Conservation (phyloP, 2,888 invertebrate genomes). For the Acanthoscelides obtectus region DNA sequence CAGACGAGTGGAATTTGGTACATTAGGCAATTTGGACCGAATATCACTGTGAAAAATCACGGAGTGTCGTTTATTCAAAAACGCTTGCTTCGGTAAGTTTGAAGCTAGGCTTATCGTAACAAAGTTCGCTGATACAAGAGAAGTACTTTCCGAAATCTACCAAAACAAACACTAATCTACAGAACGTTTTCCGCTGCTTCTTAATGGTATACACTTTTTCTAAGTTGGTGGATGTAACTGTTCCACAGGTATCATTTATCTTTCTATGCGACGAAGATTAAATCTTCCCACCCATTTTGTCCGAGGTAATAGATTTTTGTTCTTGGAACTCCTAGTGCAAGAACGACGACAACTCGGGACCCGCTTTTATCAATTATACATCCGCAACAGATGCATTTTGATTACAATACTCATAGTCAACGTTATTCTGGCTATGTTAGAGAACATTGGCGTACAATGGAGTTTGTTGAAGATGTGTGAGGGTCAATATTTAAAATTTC, state of each 20-base stretch:
- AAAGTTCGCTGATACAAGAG: no score
- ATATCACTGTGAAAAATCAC: no score
- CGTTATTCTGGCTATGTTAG: neutral
- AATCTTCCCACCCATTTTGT: neutral
- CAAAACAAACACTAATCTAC: no score
- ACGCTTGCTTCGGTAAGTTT: no score
- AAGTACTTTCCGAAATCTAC: no score
- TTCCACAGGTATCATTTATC: neutral
- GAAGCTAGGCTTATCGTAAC: no score
- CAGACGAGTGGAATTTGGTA: no score
- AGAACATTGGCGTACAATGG: neutral
- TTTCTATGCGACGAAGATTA: conserved; percentile 2
- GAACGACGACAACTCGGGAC: neutral
- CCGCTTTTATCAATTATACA: neutral
- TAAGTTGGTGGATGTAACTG: neutral
- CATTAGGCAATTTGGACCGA: no score
- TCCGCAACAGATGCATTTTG: neutral
- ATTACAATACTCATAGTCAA: neutral
- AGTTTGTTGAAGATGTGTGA: neutral
- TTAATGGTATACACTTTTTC: neutral
- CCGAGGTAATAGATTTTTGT: neutral
- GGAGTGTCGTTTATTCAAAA: no score
- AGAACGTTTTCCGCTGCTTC: no score
- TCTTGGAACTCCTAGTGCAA: neutral
- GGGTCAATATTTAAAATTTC: no score